Evolutionary conservation across 2,888 invertebrate genomes (phyloP), one percentile per base, ranked within the genome.

Genomic region (Dolichomitus sp.): DNA sequence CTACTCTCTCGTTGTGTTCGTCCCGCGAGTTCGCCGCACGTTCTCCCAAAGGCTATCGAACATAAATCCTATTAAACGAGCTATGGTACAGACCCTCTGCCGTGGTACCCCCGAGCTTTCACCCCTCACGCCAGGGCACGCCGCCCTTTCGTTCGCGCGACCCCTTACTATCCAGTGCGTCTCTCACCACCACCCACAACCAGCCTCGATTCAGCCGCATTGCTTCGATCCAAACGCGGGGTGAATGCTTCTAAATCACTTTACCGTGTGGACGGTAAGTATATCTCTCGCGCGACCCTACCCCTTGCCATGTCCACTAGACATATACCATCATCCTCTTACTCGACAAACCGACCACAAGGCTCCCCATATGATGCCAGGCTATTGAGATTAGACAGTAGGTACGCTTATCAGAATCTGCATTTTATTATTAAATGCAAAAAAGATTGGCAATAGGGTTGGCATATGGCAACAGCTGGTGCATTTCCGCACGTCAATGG

Each of bases 41-140:
- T 74, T 69, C 48, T 57, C 59, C 63, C 81, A 75, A 70, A 80
- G 72, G 76, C 80, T 79, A 82, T 84, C 82, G 74, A 77, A 85
- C 78, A 85, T 83, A 81, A 83, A 85, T 85, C 78, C 81, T 78
- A 81, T 81, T 85, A 81, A 85, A 83, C 81, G 79, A 83, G 75
- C 85, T 76, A 76, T 66, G 70, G 80, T 48, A 66, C 65, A 76
- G 59, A 81, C 48, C 70, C 40, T 66, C 57, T 57, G 57, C 50
- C 59, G 19, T 57, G 65, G 19, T 12, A 11, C 61, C 70, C 57
- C 19, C 37, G 23, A 81, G 80, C 40, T 66, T 74, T 74, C 37
- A 50, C 19, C 66, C 37, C 37, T 69, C 61, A 52, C 48, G 27
- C 42, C 48, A 14, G 17, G 52, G 59, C 61, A 30, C 78, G 65